Evolutionary conservation across 2,888 invertebrate species (phyloP), one percentile per base, ranked within the genome.

Genomic region (Orchesellides sinensis): DNA sequence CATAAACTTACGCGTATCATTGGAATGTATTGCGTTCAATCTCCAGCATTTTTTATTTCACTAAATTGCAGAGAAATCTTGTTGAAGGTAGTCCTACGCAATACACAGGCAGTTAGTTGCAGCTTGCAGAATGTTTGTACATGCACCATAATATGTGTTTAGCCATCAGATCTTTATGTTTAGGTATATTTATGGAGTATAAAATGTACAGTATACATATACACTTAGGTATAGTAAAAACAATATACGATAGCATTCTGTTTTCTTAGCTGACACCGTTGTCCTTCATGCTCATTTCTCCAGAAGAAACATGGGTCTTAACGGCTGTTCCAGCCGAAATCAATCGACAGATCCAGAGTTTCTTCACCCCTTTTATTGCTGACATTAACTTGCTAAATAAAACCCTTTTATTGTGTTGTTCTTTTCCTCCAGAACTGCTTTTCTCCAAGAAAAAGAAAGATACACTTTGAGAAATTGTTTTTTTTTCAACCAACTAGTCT

Each of bases 341-440:
- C 78, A 78, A 70, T 70, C 77, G 77, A 49, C 21, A 56, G 59
- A 66, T 75, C 59, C 49, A 32, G 32, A 61, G 77, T 77, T 77
- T 77, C 69, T 69, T 77, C 68, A 68, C 77, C 77, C 69, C 49
- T 69, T 78, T 78, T 78, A 69, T 78, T 78, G 49, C 61, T 32
- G 49, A 45, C 63, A 78, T 78, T 78, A 70, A 63, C 66, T 66
- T 35, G 47, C 54, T 19, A 61, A 69, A 27, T 45, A 61, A 68
- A 49, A 29, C 59, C 59, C n/a, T 45, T 40, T 66, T 56, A 56
- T 54, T 40, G 14, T 35, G 32, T 19, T 32, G 29, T 10, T n/a
- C 21, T 52, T n/a, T 52, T 25, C 23, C 25, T 17, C 25, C 54
- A 25, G 21, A 23, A 17, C 17, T 10, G 47, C 47, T n/a, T n/a